Evolutionary conservation across 2,888 invertebrate species (phyloP), one percentile per base, ranked within the genome.

Genomic region (Octonoba sinensis): DNA sequence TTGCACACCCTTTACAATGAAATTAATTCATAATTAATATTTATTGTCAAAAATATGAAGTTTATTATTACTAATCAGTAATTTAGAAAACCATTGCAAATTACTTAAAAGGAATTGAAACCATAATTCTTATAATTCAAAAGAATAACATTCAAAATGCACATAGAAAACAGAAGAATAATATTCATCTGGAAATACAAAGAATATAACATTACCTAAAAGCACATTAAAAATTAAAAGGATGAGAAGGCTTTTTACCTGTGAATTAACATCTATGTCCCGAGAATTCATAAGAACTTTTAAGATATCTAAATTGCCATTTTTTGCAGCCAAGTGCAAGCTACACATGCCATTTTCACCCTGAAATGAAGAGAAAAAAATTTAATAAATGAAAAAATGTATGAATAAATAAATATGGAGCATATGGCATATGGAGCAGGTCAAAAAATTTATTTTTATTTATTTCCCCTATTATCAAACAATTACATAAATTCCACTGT

Each of bases 281-380:
- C 86, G 86, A 3, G 87, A 86, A 47, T 87, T 86, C 36, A 89
- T 84, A n/a, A 89, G 71, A 18, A 85, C 62, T 59, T 85, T 90
- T 86, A 93, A 92, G 16, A 92, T 92, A 74, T 92, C 91, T 70
- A 92, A 87, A 86, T 93, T 92, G 24, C 93, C 95, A 86, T 90
- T 90, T 88, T 92, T 93, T 12, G 93, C 93, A 22, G 93, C 95
- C 88, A 94, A 90, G 88, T 95, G 95, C 36, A 97, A 90, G 16
- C 94, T 93, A 0, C 95, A 95, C 94, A 96, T 94, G 1, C 95
- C 96, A 86, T 96, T 96, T 56, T 93, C 93, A 64, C 95, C 96
- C 93, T 95, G 86, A 71, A 60, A 24, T 27, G 15, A 66, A 47
- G 15, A 64, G 24, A 4, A 11, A 46, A 46, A 15, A 12, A 51